Percentiles rank a stretch among this genome's conserved stretches.
Evolutionary conservation across 2,113 vertebrate genomes (phyloP).

Genomic region (Dryoscopus gambensis): DNA sequence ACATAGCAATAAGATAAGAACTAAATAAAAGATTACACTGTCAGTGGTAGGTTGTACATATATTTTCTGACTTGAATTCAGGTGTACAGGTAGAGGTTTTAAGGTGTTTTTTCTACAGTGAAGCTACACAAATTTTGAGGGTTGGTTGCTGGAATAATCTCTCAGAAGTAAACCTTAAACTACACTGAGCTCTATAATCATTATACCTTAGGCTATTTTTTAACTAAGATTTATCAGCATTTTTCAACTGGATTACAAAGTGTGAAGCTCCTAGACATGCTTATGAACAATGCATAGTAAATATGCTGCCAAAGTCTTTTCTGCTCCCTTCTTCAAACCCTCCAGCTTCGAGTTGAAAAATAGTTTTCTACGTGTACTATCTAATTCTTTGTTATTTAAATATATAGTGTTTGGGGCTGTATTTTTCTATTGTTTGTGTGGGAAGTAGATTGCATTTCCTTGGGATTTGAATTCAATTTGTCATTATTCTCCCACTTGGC

Average conservation of each 20-base stretch:
- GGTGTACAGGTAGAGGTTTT: background rate
- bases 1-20: background rate
- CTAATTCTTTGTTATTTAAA: conserved; percentile 21
- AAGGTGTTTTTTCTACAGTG: background rate
- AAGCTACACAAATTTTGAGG: background rate
- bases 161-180: conserved; percentile 6
- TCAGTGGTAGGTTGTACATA: background rate
- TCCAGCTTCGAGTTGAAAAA: background rate
- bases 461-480: background rate
- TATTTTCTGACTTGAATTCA: background rate
- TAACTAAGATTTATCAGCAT: conserved; percentile 56
- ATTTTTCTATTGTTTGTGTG: background rate
- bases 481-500: background rate
- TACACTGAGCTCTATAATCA: background rate
- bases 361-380: background rate
- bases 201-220: conserved; percentile 36
- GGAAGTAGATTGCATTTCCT: background rate
- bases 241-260: conserved; percentile 25
- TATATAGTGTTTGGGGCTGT: background rate
- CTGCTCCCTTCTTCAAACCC: background rate
- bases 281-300: conserved; percentile 3
- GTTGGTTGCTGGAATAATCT: background rate
- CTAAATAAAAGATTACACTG: background rate
- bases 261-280: conserved; percentile 12
- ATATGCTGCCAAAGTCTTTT: background rate